These are phyloP conservation scores for Cecropterus lyciades DNA, from an alignment of 1,140 invertebrate genomes.

Conservation along the genomic window DNA sequence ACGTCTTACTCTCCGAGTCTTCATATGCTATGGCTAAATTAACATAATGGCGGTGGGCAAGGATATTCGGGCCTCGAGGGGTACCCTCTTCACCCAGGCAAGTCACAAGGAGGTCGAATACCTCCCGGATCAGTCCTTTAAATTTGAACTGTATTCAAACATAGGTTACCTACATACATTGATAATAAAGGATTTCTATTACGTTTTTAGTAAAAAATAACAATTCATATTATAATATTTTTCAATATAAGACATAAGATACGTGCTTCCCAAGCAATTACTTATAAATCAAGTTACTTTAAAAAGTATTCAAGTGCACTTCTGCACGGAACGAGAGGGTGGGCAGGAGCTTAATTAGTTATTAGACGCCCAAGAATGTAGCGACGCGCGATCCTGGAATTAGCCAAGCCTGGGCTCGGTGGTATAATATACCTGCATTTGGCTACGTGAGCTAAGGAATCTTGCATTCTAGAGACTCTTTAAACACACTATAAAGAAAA, in stretches of 20 bases:
- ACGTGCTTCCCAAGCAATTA: too few species aligned
- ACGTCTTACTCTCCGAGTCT: too few species aligned
- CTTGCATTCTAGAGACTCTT: slow-evolving; percentile 11
- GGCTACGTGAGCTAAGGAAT: slow-evolving; percentile 25
- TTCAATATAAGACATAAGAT: not conserved
- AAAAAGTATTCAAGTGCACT: slow-evolving; percentile 20
- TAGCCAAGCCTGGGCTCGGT: slow-evolving; percentile 36
- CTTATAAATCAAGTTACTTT: not conserved
- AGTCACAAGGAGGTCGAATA: too few species aligned
- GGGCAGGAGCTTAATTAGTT: slow-evolving; percentile 60
- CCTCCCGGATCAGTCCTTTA: too few species aligned
- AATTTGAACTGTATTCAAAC: too few species aligned
- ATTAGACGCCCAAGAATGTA: slow-evolving; percentile 67
- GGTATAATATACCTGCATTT: slow-evolving; percentile 25
- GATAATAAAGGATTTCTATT: too few species aligned
- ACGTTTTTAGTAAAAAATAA: too few species aligned
- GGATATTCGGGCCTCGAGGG: too few species aligned
- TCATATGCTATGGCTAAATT: too few species aligned
- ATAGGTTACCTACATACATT: too few species aligned
- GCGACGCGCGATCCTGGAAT: slow-evolving; percentile 51
- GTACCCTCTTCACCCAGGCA: too few species aligned
- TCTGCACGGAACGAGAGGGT: slow-evolving; percentile 21
- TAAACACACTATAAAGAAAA: not conserved
- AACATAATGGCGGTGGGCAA: too few species aligned
- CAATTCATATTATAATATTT: not conserved